phyloP scores from a whole-genome alignment of 2,888 invertebrate species.

The Cremastinae sp. region DNA sequence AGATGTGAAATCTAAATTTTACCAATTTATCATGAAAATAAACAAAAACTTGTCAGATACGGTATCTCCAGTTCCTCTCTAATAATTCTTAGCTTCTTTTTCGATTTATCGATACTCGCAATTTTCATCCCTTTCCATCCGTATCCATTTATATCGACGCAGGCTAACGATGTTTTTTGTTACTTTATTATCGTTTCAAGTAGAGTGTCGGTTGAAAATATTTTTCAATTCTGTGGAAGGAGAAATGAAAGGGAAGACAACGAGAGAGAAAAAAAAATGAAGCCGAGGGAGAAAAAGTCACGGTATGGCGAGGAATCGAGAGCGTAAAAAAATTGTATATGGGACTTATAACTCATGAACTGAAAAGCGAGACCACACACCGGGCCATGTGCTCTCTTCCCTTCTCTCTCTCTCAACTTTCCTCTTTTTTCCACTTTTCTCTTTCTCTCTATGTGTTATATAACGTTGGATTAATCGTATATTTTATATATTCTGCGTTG shows the following conservation, averaged over 20 bases:
- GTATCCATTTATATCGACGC: too few species aligned
- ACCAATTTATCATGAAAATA: too few species aligned
- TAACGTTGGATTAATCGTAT: conserved; percentile 44
- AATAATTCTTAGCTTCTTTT: too few species aligned
- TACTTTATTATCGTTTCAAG: conserved; percentile 7
- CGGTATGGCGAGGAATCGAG: not conserved
- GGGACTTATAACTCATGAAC: conserved; percentile 41
- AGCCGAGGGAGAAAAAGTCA: too few species aligned
- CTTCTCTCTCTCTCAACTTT: too few species aligned
- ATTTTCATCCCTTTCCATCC: too few species aligned
- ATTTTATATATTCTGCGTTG: conserved; percentile 44
- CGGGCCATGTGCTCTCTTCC: too few species aligned
- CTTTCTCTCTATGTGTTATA: conserved; percentile 26
- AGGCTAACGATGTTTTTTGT: too few species aligned
- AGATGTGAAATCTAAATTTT: too few species aligned
- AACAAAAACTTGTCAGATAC: too few species aligned
- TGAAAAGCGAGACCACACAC: conserved; percentile 27
- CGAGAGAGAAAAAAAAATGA: not conserved
- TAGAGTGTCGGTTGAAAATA: not conserved
- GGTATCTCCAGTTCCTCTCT: too few species aligned
- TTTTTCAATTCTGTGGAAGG: conserved; percentile 16
- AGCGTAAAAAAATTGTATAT: not conserved
- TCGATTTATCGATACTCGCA: conserved; percentile 1
- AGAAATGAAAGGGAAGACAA: not conserved
- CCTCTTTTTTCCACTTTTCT: too few species aligned